Base-by-base conservation (phyloP, 2,113 vertebrate genomes). In the Laticauda colubrina region DNA sequence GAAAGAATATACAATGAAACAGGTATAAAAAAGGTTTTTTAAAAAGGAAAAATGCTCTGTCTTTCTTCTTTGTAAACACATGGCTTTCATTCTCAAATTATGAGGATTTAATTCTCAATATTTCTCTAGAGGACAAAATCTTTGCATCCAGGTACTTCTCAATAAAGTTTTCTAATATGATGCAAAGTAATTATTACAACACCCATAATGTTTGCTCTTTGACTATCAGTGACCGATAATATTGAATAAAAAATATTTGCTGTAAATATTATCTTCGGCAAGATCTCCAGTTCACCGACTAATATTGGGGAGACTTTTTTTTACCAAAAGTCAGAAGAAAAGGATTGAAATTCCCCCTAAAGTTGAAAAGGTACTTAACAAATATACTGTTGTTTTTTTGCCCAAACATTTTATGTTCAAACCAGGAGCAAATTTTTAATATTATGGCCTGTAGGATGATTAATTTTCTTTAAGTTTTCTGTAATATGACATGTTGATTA, bases 1-100 rank as follows among this genome's bases (percentile, higher is more conserved):
- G 95, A 94, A 96, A 96, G 92, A 92, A 94, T 89, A 90, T 91
- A 92, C 75, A 91, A 91, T 95, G 88, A 93, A 95, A 96, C 43
- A 96, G 54, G 20, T 95, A 94, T 20, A 45, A 93, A 92, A 91
- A 93, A 61, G 59, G 91, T 75, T 81, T 39, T 20, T 24, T 5
- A 7, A 57, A 56, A 93, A 93, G 90, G 29, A 85, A 0, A 43
- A 29, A 54, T 14, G 18, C 51, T 43, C 39, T 87, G 4, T 89
- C 88, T 5, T 81, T 39, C 29, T 56, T 45, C 21, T 56, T 20
- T 51, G 34, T 81, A 15, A 69, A 54, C 69, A 56, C 18, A 81
- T 0, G 3, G 23, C 2, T 21, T 23, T 18, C 34, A 29, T 81
- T 26, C 53, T 12, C 90, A 92, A 86, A 92, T 20, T 61, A 92